phyloP scores from a whole-genome alignment of 2,888 invertebrate genomes.

The Spisula subtruncata region DNA sequence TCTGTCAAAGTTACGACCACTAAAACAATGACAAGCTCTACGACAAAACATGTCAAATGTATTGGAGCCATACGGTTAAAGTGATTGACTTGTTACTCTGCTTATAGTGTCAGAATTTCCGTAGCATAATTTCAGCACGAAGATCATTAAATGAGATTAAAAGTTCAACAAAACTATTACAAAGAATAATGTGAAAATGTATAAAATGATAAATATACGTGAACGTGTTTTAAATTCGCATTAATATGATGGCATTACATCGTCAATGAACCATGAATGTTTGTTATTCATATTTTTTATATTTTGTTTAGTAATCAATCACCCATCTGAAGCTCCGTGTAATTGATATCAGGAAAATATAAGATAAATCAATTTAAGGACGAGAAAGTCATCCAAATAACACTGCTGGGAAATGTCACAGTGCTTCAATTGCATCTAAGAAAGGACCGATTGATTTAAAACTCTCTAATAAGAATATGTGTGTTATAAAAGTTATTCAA shows the following conservation, averaged over 20 bases:
- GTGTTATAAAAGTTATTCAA: neutral
- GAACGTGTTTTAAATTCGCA: neutral
- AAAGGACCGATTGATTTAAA: neutral
- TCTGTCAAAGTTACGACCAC: too few relatives aligned
- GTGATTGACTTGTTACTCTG: too few relatives aligned
- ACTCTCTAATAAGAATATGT: neutral
- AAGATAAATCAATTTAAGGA: slow-evolving; percentile 19
- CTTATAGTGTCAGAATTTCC: too few relatives aligned
- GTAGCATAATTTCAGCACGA: too few relatives aligned
- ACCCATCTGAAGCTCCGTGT: neutral
- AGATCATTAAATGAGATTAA: neutral
- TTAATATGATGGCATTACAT: neutral
- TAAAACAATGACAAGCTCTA: too few relatives aligned
- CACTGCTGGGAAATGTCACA: neutral
- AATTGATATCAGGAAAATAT: slow-evolving; percentile 13
- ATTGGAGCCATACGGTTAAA: too few relatives aligned
- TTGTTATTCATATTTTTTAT: neutral
- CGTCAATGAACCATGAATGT: neutral
- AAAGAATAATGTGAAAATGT: neutral
- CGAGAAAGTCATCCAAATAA: slow-evolving; percentile 6
- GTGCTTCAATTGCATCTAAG: neutral
- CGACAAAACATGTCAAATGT: too few relatives aligned
- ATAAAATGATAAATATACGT: neutral
- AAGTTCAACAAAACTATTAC: neutral
- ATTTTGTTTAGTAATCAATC: slow-evolving; percentile 5